phyloP scores from a whole-genome alignment of 1,140 invertebrate species.

The Scaptomyza montana region DNA sequence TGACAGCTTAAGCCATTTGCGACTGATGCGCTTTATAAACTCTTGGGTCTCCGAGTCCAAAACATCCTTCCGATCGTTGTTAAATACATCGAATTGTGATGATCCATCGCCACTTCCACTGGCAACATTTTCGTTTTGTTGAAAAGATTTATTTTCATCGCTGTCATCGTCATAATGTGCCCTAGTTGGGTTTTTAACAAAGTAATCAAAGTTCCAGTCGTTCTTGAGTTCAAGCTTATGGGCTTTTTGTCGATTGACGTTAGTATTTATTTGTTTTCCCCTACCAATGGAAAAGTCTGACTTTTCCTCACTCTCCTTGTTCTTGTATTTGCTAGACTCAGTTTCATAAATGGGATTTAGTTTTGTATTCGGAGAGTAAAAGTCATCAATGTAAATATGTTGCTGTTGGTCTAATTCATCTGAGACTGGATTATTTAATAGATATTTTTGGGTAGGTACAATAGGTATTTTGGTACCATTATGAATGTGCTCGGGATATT shows the following conservation, averaged over 20 bases:
- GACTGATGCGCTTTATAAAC: not conserved
- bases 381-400: slow-evolving; percentile 1
- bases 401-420: not conserved
- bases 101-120: not conserved
- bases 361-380: not conserved
- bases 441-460: not conserved
- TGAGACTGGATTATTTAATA: not conserved
- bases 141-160: not conserved
- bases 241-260: not conserved
- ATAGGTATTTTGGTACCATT: slow-evolving; percentile 1
- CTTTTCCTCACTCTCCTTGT: not conserved
- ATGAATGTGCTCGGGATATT: not conserved
- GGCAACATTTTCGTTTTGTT: not conserved
- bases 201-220: slow-evolving; percentile 1
- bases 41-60: not conserved
- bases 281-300: not conserved
- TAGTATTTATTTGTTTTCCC: not conserved
- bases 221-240: not conserved
- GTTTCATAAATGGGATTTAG: not conserved
- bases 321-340: not conserved
- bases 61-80: not conserved
- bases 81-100: not conserved
- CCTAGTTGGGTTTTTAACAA: not conserved
- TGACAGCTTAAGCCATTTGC: not conserved
- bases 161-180: not conserved